Conservation (phyloP, 2,797 vertebrate species). For the Kryptolebias ocellatus region DNA sequence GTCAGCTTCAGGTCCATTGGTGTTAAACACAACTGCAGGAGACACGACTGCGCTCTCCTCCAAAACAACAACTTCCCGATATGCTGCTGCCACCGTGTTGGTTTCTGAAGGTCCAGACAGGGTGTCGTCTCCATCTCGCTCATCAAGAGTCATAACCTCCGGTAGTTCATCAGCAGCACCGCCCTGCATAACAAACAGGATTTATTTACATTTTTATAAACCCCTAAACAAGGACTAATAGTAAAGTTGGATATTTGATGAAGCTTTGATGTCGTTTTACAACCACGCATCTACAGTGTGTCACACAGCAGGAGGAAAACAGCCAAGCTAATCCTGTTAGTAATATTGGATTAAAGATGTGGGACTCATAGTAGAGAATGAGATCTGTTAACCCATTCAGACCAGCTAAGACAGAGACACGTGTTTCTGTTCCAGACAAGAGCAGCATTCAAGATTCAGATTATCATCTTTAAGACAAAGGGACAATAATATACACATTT, state of each 20-base stretch:
- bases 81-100: conserved; percentile 23
- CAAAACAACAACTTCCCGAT: conserved; percentile 59
- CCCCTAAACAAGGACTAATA: no score
- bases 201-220: conserved; percentile 3
- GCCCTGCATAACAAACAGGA: conserved; percentile 78
- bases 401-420: neutral
- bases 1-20: conserved; percentile 30
- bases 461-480: no score
- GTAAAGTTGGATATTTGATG: no score
- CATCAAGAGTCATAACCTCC: conserved; percentile 41
- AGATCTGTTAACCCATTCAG: conserved; percentile 14
- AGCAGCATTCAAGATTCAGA: no score
- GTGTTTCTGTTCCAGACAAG: neutral
- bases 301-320: conserved; percentile 2
- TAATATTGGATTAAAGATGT: conserved; percentile 10
- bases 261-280: neutral
- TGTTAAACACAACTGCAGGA: conserved; percentile 21
- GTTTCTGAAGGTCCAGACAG: conserved; percentile 36
- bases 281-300: neutral
- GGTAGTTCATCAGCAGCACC: conserved; percentile 75
- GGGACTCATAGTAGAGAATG: conserved; percentile 15
- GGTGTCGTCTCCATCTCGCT: conserved; percentile 37
- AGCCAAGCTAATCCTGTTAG: conserved; percentile 1
- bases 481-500: no score
- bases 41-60: conserved; percentile 61